Conservation (phyloP, 2,888 invertebrate species). For the Conops quadrifasciatus region DNA sequence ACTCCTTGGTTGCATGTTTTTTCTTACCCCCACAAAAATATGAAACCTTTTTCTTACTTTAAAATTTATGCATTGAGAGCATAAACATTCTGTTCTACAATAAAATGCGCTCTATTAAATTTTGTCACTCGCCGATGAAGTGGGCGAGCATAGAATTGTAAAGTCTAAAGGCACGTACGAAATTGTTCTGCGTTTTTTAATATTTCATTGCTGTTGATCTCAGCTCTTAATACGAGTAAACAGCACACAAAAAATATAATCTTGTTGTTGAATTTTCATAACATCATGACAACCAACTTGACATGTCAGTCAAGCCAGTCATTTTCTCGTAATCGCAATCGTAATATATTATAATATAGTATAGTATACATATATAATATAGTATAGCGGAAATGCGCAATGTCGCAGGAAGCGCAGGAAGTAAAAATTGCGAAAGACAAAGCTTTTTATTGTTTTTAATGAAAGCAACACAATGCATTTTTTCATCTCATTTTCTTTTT, state of each 20-base stretch:
- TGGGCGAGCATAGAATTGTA: not conserved
- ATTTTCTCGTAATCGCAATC: no score
- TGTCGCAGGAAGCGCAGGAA: not conserved
- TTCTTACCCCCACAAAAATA: constrained; percentile 10
- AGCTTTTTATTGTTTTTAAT: no score
- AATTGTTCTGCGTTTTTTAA: not conserved
- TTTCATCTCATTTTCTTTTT: no score
- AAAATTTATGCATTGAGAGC: constrained; percentile 12
- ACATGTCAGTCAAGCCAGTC: no score
- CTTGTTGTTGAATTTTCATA: no score
- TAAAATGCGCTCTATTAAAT: not conserved
- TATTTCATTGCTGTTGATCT: not conserved
- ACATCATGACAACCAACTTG: no score
- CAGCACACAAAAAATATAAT: not conserved
- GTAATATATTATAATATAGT: no score
- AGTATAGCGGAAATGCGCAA: no score
- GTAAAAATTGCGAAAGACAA: not conserved
- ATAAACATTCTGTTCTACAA: no score
- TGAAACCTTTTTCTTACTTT: not conserved
- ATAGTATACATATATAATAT: no score
- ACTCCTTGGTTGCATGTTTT: not conserved
- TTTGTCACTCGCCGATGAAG: not conserved
- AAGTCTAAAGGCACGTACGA: not conserved
- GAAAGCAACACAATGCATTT: no score
- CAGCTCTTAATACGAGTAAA: not conserved